Percentiles rank a stretch among this genome's conserved stretches.
Conservation (phyloP, 2,797 vertebrate species). For the Chlorospingus flavigularis region DNA sequence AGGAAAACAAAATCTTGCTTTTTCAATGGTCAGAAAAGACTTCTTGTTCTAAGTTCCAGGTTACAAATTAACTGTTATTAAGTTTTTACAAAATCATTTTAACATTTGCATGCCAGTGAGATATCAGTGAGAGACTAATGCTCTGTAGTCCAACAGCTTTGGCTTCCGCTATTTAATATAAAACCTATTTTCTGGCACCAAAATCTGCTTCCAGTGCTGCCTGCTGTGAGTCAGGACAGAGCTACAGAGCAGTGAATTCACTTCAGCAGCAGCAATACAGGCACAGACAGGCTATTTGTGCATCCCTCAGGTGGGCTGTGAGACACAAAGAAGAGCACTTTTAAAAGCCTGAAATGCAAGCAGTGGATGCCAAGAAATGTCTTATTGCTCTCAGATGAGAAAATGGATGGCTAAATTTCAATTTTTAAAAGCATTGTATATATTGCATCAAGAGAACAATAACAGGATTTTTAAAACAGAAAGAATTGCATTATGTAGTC, state of each 20-base stretch:
- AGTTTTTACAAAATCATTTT: background rate
- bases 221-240: background rate
- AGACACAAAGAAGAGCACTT: background rate
- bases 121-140: background rate
- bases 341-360: background rate
- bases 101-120: background rate
- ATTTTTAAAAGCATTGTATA: background rate
- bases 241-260: background rate
- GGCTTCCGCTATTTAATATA: background rate
- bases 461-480: background rate
- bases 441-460: background rate
- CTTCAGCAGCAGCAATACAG: background rate
- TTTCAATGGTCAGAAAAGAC: background rate
- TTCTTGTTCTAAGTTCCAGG: background rate
- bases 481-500: background rate
- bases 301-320: background rate
- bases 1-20: background rate
- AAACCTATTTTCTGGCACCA: background rate
- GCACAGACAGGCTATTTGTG: background rate
- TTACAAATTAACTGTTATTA: background rate
- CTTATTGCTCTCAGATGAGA: background rate
- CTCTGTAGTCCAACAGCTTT: background rate
- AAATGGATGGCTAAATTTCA: background rate
- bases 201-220: background rate
- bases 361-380: background rate